Base-by-base conservation (phyloP, 2,797 vertebrate species). In the Philypnodon macrostomus region DNA sequence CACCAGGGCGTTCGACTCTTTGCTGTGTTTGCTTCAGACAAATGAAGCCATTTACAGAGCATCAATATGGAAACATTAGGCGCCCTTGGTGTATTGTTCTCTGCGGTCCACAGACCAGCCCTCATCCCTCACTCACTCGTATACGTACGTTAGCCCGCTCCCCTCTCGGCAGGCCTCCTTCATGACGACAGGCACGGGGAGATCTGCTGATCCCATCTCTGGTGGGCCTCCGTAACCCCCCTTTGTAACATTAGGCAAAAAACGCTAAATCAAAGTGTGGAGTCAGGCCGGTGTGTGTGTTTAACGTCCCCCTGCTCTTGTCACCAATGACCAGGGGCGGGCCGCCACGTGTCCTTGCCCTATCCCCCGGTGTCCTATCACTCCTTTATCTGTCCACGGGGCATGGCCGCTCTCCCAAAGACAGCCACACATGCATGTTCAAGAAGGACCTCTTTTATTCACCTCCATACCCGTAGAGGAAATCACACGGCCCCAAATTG, bases 191-290 rank as follows among this genome's bases (percentile, higher is more conserved):
- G 74, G 79, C 61, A 75, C 59, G 53, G 69, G 45, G 69, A 79
- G 84, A 87, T 88, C 85, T 89, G 87, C 85, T 87, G 85, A 89
- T 87, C 77, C 82, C 87, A 88, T 86, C 83, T 84, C 83, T 77
- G 77, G 76, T 58, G 76, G 79, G 79, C 73, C 76, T 70, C 73
- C 32, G 72, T 83, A 75, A 70, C 80, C 80, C 77, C 77, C 81
- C 79, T 80, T 79, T 83, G 74, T 78, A 85, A 85, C 83, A 85
- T 88, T 85, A 86, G 80, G 84, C 83, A 84, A 86, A 44, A 85
- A 86, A 73, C 73, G 85, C 68, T 89, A 89, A 89, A 89, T 89
- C 87, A 89, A 88, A 89, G 87, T 85, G 85, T 81, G 80, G 80
- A 84, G 80, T 85, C 82, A 85, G 85, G 79, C 80, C 82, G 67